Evolutionary conservation across 2,888 invertebrate genomes (phyloP).

Genomic region (Lasioglossum calceatum): DNA sequence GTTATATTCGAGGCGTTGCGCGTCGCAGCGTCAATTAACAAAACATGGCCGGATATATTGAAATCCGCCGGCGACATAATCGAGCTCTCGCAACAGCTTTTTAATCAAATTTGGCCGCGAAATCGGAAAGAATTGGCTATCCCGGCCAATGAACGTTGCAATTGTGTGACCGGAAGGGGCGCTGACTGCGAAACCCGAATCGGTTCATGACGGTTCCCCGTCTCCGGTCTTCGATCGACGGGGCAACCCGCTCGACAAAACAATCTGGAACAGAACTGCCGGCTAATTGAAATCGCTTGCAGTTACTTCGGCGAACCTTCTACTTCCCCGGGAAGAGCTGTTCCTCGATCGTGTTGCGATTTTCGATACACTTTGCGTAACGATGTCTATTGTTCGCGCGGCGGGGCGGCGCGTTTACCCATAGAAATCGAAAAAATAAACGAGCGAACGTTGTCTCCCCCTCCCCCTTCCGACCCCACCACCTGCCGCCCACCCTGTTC

Average conservation of each 20-base stretch:
- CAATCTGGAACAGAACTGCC: not conserved
- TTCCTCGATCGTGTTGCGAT: not conserved
- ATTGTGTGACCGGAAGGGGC: too few relatives aligned
- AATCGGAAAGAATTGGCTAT: not conserved
- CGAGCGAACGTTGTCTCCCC: not conserved
- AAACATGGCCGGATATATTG: not conserved
- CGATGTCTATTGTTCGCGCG: conserved; percentile 5
- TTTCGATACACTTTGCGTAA: conserved; percentile 7
- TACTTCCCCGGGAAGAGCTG: not conserved
- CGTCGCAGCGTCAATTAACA: not conserved
- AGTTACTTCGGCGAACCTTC: not conserved
- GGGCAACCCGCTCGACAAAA: not conserved
- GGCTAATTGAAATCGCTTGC: conserved; percentile 1
- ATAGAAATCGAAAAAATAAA: not conserved
- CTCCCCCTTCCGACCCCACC: rapidly evolving
- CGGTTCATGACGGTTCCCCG: not conserved
- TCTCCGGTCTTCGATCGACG: not conserved
- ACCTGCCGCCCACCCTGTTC: not conserved
- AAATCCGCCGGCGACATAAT: not conserved
- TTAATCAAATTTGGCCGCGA: not conserved
- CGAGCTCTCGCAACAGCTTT: not conserved
- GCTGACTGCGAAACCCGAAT: not conserved
- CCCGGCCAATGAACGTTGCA: not conserved
- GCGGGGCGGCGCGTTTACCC: conserved; percentile 4
- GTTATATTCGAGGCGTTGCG: not conserved